A percentile compares a stretch with the other conserved stretches of the same genome.
phyloP scores from a whole-genome alignment of 2,888 invertebrate genomes.

The Drosophila percnosoma region DNA sequence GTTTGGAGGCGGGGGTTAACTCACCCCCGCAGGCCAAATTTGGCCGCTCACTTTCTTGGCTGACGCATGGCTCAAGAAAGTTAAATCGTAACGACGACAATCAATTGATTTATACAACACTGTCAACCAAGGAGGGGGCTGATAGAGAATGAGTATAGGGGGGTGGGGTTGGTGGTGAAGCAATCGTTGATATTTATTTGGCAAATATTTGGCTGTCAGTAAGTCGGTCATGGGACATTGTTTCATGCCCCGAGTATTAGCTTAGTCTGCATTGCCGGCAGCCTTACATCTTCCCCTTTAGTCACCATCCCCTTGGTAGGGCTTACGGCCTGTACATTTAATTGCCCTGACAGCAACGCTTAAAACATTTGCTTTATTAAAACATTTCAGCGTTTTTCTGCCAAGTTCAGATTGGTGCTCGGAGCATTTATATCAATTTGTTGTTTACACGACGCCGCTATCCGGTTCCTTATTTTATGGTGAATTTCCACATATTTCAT shows the following conservation, averaged over 20 bases:
- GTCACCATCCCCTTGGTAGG: neutral
- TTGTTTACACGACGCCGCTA: constrained; percentile 49
- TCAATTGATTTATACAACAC: constrained; percentile 74
- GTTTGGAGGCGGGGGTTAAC: neutral
- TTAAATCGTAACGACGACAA: constrained; percentile 69
- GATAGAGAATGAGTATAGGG: neutral
- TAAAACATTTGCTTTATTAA: constrained; percentile 59
- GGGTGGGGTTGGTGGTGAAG: neutral
- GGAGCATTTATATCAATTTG: constrained; percentile 58
- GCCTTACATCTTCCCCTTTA: neutral
- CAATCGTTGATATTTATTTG: constrained; percentile 71
- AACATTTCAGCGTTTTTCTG: constrained; percentile 30
- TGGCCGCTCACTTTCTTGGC: constrained; percentile 23
- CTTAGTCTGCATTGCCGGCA: constrained; percentile 41
- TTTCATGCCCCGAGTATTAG: constrained; percentile 63
- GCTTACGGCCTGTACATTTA: constrained; percentile 44
- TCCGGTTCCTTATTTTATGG: constrained; percentile 26
- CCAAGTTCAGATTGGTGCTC: constrained; percentile 12
- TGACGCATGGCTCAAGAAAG: constrained; percentile 50
- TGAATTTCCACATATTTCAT: constrained; percentile 45
- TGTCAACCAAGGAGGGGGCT: neutral
- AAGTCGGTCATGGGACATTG: constrained; percentile 54
- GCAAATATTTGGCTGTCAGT: constrained; percentile 72
- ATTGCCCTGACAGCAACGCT: constrained; percentile 52
- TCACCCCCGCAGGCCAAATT: constrained; percentile 26